Evolutionary conservation across 2,888 invertebrate species (phyloP), one percentile per base, ranked within the genome.

Genomic region (Chloromyia formosa): DNA sequence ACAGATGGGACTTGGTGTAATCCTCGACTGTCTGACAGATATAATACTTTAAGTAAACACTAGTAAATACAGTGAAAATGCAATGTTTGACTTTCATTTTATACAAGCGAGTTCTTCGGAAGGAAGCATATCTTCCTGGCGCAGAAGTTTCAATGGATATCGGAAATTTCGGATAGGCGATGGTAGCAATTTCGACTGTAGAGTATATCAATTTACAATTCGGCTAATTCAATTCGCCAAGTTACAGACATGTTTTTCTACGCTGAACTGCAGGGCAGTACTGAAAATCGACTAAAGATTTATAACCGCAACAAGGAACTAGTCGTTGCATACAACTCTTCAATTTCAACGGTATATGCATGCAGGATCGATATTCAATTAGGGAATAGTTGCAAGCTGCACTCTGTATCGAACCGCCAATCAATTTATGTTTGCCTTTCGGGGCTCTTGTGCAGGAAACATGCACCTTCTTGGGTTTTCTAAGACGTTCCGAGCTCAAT

Each of bases 1-100:
- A 66, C 66, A 66, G 66, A 66, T 66, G 66, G 66, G 66, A 66
- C 49, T 45, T 14, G 20, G 10, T 66, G 66, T 66, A 66, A 49
- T 49, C 22, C 22, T 49, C 0, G 22, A 66, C 66, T 18, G 66
- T 66, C 66, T 49, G 49, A 27, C 56, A 56, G 20, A 56, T 40
- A 14, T 66, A 66, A 66, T 66, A 66, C 49, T 66, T 66, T 49
- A 16, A n/a, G 18, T 22, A 45, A 66, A 66, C 66, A 66, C 16
- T 20, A 22, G 49, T 66, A 49, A 22, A 49, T 49, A 22, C 45
- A 64, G 9, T 42, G 49, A 22, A 66, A 49, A 49, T 49, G 49
- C 49, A 64, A 42, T 64, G 64, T 56, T 56, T 56, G 56, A 18
- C 18, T 56, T 56, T 56, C 20, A 56, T 49, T 12, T 49, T 49